Percentiles rank a stretch among this genome's conserved stretches.
Evolutionary conservation across 1,140 invertebrate species (phyloP).

Genomic region (Bathynomus jamesi): DNA sequence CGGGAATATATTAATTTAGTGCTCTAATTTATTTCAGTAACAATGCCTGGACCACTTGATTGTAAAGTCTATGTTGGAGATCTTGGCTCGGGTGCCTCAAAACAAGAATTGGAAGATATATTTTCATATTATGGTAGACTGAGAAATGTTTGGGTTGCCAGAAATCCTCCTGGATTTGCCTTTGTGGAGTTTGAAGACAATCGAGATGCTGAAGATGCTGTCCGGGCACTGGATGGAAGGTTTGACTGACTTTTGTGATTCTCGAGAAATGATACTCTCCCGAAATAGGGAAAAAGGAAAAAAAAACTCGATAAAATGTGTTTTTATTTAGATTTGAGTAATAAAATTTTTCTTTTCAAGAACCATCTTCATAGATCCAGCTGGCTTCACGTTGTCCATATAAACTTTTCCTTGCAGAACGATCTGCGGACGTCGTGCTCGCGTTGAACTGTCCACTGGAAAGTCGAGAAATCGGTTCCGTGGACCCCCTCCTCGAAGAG

Average conservation of each 20-base stretch:
- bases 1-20: no score
- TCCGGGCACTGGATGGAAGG: slow-evolving; percentile 89
- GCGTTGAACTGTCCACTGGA: slow-evolving; percentile 9
- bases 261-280: slow-evolving; percentile 46
- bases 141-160: slow-evolving; percentile 91
- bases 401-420: no score
- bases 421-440: slow-evolving; percentile 7
- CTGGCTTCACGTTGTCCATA: no score
- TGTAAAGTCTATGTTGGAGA: slow-evolving; percentile 99
- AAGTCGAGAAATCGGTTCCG: slow-evolving; percentile 6
- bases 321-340: neutral
- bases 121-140: slow-evolving; percentile 84
- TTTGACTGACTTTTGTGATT: no score
- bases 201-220: slow-evolving; percentile 92
- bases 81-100: slow-evolving; percentile 79
- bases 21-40: no score
- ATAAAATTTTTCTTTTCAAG: no score
- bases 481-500: slow-evolving; percentile 8
- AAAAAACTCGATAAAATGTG: no score
- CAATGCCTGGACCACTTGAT: slow-evolving; percentile 18
- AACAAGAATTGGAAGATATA: slow-evolving; percentile 75
- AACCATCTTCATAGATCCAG: no score
- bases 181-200: slow-evolving; percentile 98
- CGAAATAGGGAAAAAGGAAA: neutral
- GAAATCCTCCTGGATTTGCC: slow-evolving; percentile 92